Evolutionary conservation across 2,113 vertebrate genomes (phyloP), one percentile per base, ranked within the genome.

Genomic region (Triplophysa rosa): DNA sequence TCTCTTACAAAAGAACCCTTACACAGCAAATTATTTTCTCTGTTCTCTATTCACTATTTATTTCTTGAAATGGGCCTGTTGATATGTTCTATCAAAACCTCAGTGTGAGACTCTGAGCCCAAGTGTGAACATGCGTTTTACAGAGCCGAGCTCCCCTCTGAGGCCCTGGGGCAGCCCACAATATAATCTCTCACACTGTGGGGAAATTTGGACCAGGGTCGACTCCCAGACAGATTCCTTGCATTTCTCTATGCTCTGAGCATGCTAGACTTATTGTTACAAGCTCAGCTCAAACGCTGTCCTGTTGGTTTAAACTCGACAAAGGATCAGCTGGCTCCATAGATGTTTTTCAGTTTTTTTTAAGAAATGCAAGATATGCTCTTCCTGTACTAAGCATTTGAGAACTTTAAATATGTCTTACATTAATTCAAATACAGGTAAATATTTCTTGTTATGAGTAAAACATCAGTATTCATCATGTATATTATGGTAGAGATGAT

Each of bases 291-390:
- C 79, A 68, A 56, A 79, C 42, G 21, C 82, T 19, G 69, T 66
- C 17, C 33, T 79, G 79, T 82, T 83, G 67, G 77, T 83, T 82
- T 86, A 83, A 29, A 81, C 52, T 33, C 66, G 62, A 82, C 54
- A 80, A 71, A 73, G 82, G 79, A 82, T 86, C 84, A 82, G 82
- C 77, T 84, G 82, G 70, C 79, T 81, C n/a, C 45, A 42, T 8
- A 23, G 16, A 59, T 63, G 52, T 65, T 64, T 69, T 81, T 66
- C 52, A 37, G 65, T 76, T 82, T 67, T 79, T 42, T 29, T 9
- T 54, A 61, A 10, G 10, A n/a, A 58, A 12, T 3, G 16, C 7
- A 23, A 29, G 29, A 4, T 3, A 29, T 3, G 29, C 4, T 29
- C 29, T 56, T 72, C 23, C 42, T 69, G 24, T 42, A 16, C 10